Conservation (phyloP, 1,140 invertebrate genomes). For the Danaus plexippus region DNA sequence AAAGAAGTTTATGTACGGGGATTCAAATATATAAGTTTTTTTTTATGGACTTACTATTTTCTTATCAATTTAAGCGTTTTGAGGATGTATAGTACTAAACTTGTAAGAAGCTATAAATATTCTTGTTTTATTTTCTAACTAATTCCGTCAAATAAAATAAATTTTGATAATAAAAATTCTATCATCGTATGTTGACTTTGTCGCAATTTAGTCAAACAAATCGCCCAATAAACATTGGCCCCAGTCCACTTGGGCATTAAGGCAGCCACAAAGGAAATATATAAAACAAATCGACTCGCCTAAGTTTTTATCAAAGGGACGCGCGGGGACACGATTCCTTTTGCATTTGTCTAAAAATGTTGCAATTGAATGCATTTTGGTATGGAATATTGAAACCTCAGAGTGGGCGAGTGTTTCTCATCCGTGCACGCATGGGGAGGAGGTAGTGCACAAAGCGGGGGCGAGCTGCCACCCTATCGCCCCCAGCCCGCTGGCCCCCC, state of each 20-base stretch:
- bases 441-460: constrained; percentile 30
- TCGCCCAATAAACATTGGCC: constrained; percentile 22
- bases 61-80: no score
- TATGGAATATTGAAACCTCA: constrained; percentile 68
- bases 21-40: no score
- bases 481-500: constrained; percentile 9
- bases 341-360: constrained; percentile 61
- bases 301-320: constrained; percentile 39
- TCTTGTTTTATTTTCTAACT: no score
- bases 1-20: no score
- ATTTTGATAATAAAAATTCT: constrained; percentile 12
- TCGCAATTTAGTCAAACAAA: no score
- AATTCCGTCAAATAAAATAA: no score
- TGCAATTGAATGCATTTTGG: constrained; percentile 65
- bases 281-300: constrained; percentile 37
- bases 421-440: constrained; percentile 52
- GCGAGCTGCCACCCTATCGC: constrained; percentile 28
- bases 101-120: no score
- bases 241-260: constrained; percentile 33
- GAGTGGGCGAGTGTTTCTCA: constrained; percentile 60
- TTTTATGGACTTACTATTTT: no score
- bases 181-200: background rate
- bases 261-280: constrained; percentile 34
- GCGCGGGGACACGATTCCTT: constrained; percentile 33
- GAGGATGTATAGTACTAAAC: no score